Conservation (phyloP, 2,888 invertebrate species). For the Latheticus oryzae region DNA sequence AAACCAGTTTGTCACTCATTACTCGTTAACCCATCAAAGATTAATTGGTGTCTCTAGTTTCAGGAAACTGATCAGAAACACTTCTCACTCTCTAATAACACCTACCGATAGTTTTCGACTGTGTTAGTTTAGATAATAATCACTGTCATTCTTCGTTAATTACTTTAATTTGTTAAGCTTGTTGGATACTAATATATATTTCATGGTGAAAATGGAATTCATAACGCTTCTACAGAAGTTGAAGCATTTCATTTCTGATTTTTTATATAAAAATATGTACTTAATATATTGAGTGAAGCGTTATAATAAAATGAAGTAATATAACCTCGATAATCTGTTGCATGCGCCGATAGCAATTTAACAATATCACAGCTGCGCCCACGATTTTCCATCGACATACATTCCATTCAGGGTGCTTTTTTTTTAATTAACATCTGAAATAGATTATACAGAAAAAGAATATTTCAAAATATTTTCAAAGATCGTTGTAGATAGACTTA, state of each 20-base stretch:
- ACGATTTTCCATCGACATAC: constrained; percentile 57
- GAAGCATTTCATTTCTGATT: no score
- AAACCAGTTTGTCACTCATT: constrained; percentile 18
- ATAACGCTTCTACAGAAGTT: no score
- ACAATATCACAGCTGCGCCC: constrained; percentile 60
- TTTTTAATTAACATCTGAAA: no score
- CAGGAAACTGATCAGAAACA: constrained; percentile 9
- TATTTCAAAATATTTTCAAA: no score
- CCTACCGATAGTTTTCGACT: no score
- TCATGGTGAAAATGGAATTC: no score
- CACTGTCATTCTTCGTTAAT: constrained; percentile 10
- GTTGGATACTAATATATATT: no score
- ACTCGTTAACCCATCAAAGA: no score
- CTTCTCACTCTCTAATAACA: no score
- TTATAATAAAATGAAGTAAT: constrained; percentile 46
- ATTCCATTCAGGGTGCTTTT: no score
- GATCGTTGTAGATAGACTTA: not conserved
- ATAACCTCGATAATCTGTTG: constrained; percentile 55
- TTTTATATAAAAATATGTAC: no score
- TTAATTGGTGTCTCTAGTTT: not conserved
- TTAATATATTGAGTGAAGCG: constrained; percentile 5
- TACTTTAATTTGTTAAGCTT: constrained; percentile 15
- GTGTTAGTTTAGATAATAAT: constrained; percentile 6
- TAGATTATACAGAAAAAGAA: no score
- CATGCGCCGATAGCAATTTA: constrained; percentile 59